phyloP scores from a whole-genome alignment of 2,797 vertebrate genomes.

The Schizopygopsis pylzovi region DNA sequence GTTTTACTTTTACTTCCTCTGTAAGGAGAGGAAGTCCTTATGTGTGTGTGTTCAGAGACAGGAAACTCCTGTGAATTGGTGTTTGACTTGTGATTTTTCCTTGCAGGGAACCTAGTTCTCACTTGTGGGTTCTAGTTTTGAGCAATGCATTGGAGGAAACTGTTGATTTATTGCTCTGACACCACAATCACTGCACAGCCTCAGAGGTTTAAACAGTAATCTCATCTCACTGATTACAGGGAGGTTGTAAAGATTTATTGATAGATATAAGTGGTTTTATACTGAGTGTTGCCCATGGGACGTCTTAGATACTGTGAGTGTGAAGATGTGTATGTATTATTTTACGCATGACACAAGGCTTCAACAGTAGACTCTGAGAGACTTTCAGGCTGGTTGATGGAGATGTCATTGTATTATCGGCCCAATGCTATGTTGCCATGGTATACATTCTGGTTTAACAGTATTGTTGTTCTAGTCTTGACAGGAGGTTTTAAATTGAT shows the following conservation, averaged over 20 bases:
- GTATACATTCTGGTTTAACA: no score
- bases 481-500: no score
- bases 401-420: not conserved
- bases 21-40: conserved; percentile 22
- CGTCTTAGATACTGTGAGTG: not conserved
- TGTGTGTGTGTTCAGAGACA: conserved; percentile 4
- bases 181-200: not conserved
- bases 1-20: conserved; percentile 59
- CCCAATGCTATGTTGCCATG: no score
- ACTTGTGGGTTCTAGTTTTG: not conserved
- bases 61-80: conserved; percentile 21
- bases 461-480: no score
- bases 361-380: not conserved
- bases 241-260: not conserved
- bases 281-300: not conserved
- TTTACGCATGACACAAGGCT: not conserved
- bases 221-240: not conserved
- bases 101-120: not conserved
- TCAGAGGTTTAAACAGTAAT: not conserved
- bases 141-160: not conserved
- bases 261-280: not conserved
- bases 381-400: not conserved
- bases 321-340: not conserved
- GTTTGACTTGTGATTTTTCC: not conserved
- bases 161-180: conserved; percentile 17